Conservation (phyloP, 2,888 invertebrate genomes). For the Coelinius sp. region DNA sequence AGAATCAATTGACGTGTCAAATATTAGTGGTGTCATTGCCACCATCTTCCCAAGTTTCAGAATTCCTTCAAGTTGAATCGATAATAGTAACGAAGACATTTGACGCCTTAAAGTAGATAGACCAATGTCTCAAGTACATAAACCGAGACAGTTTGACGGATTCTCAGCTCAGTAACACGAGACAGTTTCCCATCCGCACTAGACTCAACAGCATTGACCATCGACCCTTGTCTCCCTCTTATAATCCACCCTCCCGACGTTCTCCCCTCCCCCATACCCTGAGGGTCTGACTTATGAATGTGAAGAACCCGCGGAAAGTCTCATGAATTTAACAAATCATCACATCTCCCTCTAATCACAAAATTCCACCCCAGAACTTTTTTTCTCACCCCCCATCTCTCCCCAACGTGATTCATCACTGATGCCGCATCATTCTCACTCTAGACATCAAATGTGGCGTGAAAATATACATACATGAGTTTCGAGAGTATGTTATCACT, state of each 20-base stretch:
- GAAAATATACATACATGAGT: neutral
- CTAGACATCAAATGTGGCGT: neutral
- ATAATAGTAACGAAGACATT: conserved; percentile 11
- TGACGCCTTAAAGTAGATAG: conserved; percentile 11
- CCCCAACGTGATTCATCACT: neutral
- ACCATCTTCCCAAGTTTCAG: neutral
- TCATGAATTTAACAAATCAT: neutral
- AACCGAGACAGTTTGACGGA: neutral
- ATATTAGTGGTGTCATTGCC: neutral
- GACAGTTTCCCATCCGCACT: neutral
- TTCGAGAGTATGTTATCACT: neutral
- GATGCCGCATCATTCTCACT: neutral
- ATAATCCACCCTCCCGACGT: neutral
- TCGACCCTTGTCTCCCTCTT: neutral
- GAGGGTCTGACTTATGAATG: neutral
- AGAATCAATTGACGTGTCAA: neutral
- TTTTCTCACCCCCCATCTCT: neutral
- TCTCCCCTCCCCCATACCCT: neutral
- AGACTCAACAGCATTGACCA: neutral
- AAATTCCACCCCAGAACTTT: neutral
- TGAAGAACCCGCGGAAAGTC: neutral
- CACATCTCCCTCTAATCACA: neutral
- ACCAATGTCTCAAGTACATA: neutral
- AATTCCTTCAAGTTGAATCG: conserved; percentile 11
- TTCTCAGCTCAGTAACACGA: neutral